Base-by-base conservation (phyloP, 2,888 invertebrate species). In the Hirtodrosophila duncani region DNA sequence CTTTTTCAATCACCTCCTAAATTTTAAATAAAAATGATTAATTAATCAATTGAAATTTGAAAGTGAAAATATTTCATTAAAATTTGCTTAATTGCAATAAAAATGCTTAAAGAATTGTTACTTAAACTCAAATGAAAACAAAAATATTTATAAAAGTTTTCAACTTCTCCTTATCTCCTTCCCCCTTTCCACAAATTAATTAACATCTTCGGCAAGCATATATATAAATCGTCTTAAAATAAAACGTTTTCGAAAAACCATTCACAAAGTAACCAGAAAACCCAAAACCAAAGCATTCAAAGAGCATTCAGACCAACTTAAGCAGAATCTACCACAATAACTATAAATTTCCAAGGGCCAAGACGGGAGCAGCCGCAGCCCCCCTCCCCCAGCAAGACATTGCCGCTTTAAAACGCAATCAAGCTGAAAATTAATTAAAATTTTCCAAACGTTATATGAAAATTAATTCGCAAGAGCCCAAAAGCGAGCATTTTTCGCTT, bases 401-500 rank as follows among this genome's bases (percentile, higher is more conserved):
- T 51, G 72, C 51, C 77, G 70, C 81, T 82, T 83, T 84, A 79
- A 82, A 84, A 84, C 70, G 84, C 82, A 84, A 84, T 84, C 84
- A 84, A 84, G 84, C 79, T 79, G 83, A 83, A 84, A 84, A 83
- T 84, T 84, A 84, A 84, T 84, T 84, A 84, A 74, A 84, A 84
- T 84, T 82, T 82, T 79, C n/a, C 49, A 68, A 79, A 75, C 78
- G 74, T 60, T 60, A 81, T 81, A 78, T 79, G 68, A 77, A n/a
- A 79, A 77, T 75, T 79, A 81, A 77, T 81, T 75, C 71, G 67
- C 60, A 59, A 57, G 51, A 63, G 23, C 57, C 51, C 65, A 29
- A 61, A 55, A 50, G 65, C 52, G 57, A 56, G 63, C 67, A 59
- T 16, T 23, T 5, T 21, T 9, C 16, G 11, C 23, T n/a, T n/a